Evolutionary conservation across 2,888 invertebrate genomes (phyloP).

Genomic region (Oscheius onirici): DNA sequence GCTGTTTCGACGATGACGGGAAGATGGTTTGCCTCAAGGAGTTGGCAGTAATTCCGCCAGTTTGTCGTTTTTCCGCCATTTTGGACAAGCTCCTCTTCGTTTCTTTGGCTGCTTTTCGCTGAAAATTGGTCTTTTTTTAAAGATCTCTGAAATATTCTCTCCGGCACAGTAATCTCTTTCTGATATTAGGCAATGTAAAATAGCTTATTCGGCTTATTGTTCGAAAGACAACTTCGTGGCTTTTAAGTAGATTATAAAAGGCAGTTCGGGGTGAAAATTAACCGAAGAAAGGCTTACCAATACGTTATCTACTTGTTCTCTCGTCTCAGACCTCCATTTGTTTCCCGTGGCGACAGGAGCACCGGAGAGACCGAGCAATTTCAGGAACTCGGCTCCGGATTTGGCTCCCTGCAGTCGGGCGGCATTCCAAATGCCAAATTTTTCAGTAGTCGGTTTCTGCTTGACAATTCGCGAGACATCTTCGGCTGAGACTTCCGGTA

Average conservation of each 20-base stretch:
- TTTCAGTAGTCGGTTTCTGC: background rate
- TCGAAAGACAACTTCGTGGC: too few relatives aligned
- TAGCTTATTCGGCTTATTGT: too few relatives aligned
- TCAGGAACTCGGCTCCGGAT: background rate
- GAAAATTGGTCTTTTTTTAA: background rate
- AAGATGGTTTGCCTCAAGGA: too few relatives aligned
- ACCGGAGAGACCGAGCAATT: constrained; percentile 11
- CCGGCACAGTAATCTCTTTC: too few relatives aligned
- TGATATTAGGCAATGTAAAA: too few relatives aligned
- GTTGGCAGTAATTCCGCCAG: background rate
- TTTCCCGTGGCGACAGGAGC: background rate
- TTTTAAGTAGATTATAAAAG: too few relatives aligned
- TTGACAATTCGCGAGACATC: background rate
- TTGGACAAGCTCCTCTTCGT: background rate
- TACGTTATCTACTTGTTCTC: background rate
- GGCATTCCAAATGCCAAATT: background rate
- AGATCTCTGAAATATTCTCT: too few relatives aligned
- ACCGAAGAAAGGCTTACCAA: background rate
- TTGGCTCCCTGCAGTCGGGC: background rate
- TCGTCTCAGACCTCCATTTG: constrained; percentile 8
- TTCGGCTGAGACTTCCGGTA: background rate
- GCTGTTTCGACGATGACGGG: background rate
- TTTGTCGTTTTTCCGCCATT: background rate
- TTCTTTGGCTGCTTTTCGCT: background rate
- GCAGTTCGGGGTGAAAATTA: too few relatives aligned